Evolutionary conservation across 2,797 vertebrate species (phyloP), one percentile per base, ranked within the genome.

Genomic region (Remorina albescens): DNA sequence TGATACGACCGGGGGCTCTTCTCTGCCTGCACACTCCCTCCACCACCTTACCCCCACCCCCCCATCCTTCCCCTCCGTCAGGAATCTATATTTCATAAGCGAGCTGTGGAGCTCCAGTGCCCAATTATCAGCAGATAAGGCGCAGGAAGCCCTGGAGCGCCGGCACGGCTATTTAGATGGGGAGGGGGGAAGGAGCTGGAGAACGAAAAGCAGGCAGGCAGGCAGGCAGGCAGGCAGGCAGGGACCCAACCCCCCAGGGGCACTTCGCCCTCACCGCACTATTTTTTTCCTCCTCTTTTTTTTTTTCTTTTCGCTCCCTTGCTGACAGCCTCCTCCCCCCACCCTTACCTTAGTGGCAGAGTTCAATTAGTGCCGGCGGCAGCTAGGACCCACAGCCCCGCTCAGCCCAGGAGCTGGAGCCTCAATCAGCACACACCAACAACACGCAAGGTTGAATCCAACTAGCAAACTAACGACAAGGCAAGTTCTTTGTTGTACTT

Each of bases 1-100:
- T 80, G 84, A 91, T 87, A 89, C 81, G 42, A 89, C 87, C 85
- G 67, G 88, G 82, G 89, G 89, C 89, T 91, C 89, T 89, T 93
- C 89, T 90, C 79, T 84, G 88, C 85, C 76, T 90, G 86, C 85
- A 83, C 87, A 86, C 81, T 81, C 71, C 83, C 86, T 80, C 58
- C 82, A 76, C 86, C 76, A 72, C 81, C 82, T 51, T 67, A 36
- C 71, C 80, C n/a, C 42, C 71, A 65, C 57, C 56, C 47, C 63
- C 71, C 81, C 86, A 85, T 83, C 82, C 88, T 88, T 90, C 82
- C 86, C 88, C 90, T 93, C 90, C 89, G 88, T 88, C 85, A 92
- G 89, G 90, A 94, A 95, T 95, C 93, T 94, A 95, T 95, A 95
- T 95, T 95, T 95, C 91, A 95, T 94, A 94, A 94, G 92, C 91